phyloP scores from a whole-genome alignment of 2,888 invertebrate genomes.

The Melinaea menophilus region DNA sequence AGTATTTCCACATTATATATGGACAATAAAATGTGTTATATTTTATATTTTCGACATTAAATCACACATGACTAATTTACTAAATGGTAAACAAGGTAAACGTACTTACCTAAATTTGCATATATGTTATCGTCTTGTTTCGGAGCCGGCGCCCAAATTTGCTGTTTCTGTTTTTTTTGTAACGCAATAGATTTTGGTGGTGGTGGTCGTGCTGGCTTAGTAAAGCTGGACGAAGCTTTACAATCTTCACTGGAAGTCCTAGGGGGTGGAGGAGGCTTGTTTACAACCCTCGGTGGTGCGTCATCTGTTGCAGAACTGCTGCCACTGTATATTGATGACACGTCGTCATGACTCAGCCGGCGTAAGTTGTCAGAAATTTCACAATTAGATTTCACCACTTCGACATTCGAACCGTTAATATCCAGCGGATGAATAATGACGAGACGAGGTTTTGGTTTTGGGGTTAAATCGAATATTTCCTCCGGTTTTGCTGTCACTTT shows the following conservation, averaged over 20 bases:
- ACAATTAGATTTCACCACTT: conserved; percentile 81
- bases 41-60: too few relatives aligned
- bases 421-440: conserved; percentile 94
- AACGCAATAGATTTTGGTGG: conserved; percentile 83
- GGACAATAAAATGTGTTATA: too few relatives aligned
- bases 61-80: neutral
- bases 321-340: conserved; percentile 73
- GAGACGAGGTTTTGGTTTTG: conserved; percentile 84
- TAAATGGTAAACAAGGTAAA: conserved; percentile 1
- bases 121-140: conserved; percentile 81
- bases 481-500: conserved; percentile 75
- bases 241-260: conserved; percentile 73
- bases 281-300: conserved; percentile 61
- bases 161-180: conserved; percentile 79
- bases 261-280: conserved; percentile 88
- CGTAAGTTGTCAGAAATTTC: conserved; percentile 61
- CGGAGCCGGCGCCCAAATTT: conserved; percentile 63
- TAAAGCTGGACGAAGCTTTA: conserved; percentile 72
- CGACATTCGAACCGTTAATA: conserved; percentile 87
- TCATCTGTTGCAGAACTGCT: conserved; percentile 62
- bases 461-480: conserved; percentile 76
- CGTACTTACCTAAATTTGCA: conserved; percentile 85
- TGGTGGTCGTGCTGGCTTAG: conserved; percentile 84
- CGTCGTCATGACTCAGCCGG: conserved; percentile 72
- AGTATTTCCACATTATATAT: too few relatives aligned